Evolutionary conservation across 2,888 invertebrate genomes (phyloP), one percentile per base, ranked within the genome.

Genomic region (Tetramorium bicarinatum): DNA sequence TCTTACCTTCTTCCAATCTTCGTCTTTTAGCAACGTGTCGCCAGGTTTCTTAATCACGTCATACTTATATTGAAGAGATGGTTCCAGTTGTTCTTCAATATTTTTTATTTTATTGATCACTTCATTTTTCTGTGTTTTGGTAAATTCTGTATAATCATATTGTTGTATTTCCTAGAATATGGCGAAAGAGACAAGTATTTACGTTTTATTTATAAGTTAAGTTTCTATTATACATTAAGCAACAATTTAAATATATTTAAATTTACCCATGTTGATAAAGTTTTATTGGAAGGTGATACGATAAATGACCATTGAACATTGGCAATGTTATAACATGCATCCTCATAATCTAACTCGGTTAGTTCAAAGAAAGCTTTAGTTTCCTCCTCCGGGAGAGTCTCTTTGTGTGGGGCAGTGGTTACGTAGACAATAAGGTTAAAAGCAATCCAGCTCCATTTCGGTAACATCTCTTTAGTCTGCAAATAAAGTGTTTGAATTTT

Each of bases 321-420:
- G 6, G 92, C 90, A 4, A 88, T 85, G n/a, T 87, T 86, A 2
- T 77, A 52, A 67, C 94, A 94, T 25, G 49, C 54, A 82, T 94
- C 94, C 83, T 94, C 94, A 86, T 94, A 94, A 3, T 84, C 90
- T 44, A 92, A 88, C 69, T 91, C 92, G 29, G 87, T 92, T 18
- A 93, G 67, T 56, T 91, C 85, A 49, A 94, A 86, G 44, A 85
- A 89, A 47, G 88, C 85, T 49, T 85, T 72, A 6, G 86, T 76
- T 21, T 71, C 34, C 9, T n/a, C 18, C 25, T 77, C 25, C 21
- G 0, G n/a, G 25, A 29, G 6, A 13, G 77, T 38, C 8, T 84
- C 81, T 13, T 85, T 72, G n/a, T 87, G 83, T n/a, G 79, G 52
- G 0, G 85, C 41, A 3, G 86, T 87, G 52, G 59, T 72, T 56